Base-by-base conservation (phyloP, 2,888 invertebrate genomes). In the Cerastis rubricosa region DNA sequence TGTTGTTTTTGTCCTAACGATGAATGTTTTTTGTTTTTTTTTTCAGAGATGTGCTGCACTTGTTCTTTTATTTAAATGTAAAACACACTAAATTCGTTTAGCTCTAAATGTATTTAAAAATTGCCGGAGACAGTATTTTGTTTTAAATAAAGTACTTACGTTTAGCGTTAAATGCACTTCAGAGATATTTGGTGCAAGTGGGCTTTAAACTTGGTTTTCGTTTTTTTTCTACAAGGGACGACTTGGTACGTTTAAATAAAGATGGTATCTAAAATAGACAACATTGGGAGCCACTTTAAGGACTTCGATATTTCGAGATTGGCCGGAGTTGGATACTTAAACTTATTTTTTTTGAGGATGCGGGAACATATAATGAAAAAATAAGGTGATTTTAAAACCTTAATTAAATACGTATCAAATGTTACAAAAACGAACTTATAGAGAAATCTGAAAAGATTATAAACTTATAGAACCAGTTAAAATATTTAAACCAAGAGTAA, bases 381-480 rank as follows among this genome's bases (percentile, higher is more conserved):
- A 22, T 7, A 22, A 11, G 45, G 11, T 22, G 1, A 29, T 49
- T 43, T 54, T 29, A 22, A 76, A 66, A 47, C 14, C 6, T n/a
- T 4, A 61, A 61, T 6, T 17, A 40, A 25, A 76, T 78, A 59
- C 78, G 57, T 72, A 72, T 72, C 35, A 65, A 59, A 35, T 72
- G 78, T 78, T 17, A 57, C 29, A 43, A 65, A 71, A 49, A 54
- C 29, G 19, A 71, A 78, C 49, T 43, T 71, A 65, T 65, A 59
- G 2, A 45, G 4, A 59, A 57, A 79, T 72, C 43, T 19, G 49
- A n/a, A 9, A 71, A 45, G 51, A 78, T 78, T 79, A 22, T 72
- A 66, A 61, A 78, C 49, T 49, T 29, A 14, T 25, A 35, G 17
- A 57, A 71, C 25, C 57, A 25, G 43, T 9, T 71, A 9, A 45